Evolutionary conservation across 1,140 invertebrate genomes (phyloP).

Genomic region (Bombus vancouverensis): DNA sequence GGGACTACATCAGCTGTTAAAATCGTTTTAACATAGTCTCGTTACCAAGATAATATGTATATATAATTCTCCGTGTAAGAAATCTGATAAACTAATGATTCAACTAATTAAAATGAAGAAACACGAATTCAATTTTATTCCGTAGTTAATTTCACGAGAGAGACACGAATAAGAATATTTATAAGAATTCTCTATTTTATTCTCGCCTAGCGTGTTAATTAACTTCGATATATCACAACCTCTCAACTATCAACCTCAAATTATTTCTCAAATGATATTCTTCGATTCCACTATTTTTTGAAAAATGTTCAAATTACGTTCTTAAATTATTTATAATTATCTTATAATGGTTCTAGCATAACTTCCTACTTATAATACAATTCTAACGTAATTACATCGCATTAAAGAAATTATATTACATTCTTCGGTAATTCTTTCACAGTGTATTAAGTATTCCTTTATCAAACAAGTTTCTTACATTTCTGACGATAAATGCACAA

Average conservation of each 20-base stretch:
- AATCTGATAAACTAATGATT: neutral
- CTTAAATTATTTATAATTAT: neutral
- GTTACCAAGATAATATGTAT: neutral
- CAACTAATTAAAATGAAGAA: neutral
- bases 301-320: neutral
- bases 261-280: neutral
- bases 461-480: too few species aligned
- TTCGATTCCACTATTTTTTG: neutral
- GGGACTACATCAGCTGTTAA: neutral
- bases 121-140: neutral
- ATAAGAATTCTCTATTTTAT: neutral
- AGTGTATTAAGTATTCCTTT: too few species aligned
- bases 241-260: neutral
- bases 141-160: neutral
- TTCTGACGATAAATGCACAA: too few species aligned
- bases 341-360: neutral
- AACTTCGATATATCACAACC: neutral
- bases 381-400: neutral
- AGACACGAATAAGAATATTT: neutral
- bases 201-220: neutral
- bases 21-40: constrained; percentile 7
- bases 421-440: too few species aligned
- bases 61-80: neutral
- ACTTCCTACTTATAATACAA: neutral
- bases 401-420: too few species aligned